Evolutionary conservation across 2,888 invertebrate species (phyloP).

Genomic region (Drosophila suboccidentalis): DNA sequence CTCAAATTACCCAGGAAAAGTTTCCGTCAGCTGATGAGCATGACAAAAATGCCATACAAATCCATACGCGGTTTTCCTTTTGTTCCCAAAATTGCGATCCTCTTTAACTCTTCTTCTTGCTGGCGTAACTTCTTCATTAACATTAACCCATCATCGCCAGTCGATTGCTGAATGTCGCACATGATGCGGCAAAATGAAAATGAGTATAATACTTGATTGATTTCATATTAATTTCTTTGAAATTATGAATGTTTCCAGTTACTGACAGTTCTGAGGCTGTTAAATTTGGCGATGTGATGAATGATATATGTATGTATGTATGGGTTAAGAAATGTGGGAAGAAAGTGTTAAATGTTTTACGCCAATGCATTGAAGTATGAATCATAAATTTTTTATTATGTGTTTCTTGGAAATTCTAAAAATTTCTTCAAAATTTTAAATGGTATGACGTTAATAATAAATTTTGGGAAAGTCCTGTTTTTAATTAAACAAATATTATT

Average conservation of each 20-base stretch:
- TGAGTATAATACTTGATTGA: slow-evolving; percentile 69
- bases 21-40: slow-evolving; percentile 58
- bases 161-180: slow-evolving; percentile 7
- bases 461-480: too few relatives aligned
- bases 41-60: slow-evolving; percentile 63
- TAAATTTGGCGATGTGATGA: slow-evolving; percentile 29
- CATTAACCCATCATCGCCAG: slow-evolving; percentile 39
- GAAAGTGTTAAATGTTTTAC: slow-evolving; percentile 3
- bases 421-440: too few relatives aligned
- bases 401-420: neutral
- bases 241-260: slow-evolving; percentile 62
- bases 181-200: slow-evolving; percentile 58
- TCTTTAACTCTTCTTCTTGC: slow-evolving; percentile 44
- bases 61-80: slow-evolving; percentile 40
- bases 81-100: slow-evolving; percentile 15
- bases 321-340: neutral
- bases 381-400: neutral
- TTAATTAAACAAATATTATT: too few relatives aligned
- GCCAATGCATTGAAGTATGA: too few relatives aligned
- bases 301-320: too few relatives aligned
- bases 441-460: too few relatives aligned
- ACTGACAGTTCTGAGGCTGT: slow-evolving; percentile 32
- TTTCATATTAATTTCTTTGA: slow-evolving; percentile 75
- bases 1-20: slow-evolving; percentile 72
- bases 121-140: slow-evolving; percentile 71